Evolutionary conservation across 1,140 invertebrate genomes (phyloP).

Genomic region (Tetragnatha versicolor): DNA sequence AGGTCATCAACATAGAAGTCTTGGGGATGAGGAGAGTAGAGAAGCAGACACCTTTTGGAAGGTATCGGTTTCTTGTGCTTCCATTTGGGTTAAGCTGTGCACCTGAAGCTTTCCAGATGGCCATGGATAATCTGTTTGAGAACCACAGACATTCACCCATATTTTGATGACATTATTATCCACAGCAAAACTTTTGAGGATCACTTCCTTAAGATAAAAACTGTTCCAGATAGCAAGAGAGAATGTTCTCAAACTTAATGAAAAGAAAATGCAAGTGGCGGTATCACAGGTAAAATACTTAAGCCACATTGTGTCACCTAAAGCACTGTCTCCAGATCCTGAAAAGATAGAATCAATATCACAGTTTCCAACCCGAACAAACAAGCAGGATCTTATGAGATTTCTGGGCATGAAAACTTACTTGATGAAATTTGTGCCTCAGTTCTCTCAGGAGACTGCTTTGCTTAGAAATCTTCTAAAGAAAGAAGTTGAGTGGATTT

Average conservation of each 20-base stretch:
- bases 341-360: constrained; percentile 34
- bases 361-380: not conserved
- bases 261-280: constrained; percentile 20
- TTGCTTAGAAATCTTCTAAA: not conserved
- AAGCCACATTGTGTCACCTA: constrained; percentile 9
- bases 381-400: constrained; percentile 36
- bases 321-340: constrained; percentile 2
- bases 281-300: constrained; percentile 30
- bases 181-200: constrained; percentile 1
- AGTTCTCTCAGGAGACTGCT: constrained; percentile 29
- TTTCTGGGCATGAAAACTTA: constrained; percentile 46
- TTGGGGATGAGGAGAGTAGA: no score
- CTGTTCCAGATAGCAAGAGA: not conserved
- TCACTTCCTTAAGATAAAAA: not conserved
- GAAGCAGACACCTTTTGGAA: constrained; percentile 58
- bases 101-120: constrained; percentile 57
- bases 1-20: no score
- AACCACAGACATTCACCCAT: not conserved
- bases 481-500: constrained; percentile 19
- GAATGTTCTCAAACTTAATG: constrained; percentile 1
- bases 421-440: constrained; percentile 27
- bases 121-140: constrained; percentile 10
- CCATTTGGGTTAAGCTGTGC: constrained; percentile 67
- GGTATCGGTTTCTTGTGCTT: constrained; percentile 63
- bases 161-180: constrained; percentile 20